Conservation (phyloP, 2,797 vertebrate genomes). For the Pelochelys cantorii region DNA sequence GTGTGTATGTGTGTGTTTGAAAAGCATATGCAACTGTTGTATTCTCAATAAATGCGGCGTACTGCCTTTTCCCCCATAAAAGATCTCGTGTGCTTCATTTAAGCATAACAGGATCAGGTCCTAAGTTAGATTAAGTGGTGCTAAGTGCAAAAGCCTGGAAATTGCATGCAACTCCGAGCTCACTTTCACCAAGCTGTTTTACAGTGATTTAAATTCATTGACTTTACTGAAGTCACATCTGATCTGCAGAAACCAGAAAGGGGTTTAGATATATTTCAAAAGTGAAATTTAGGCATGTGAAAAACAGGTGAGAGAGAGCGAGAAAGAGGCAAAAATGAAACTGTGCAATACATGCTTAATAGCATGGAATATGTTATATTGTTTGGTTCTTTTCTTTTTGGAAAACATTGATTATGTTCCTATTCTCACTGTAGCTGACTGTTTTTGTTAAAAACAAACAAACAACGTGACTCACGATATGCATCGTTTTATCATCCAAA, state of each 20-base stretch:
- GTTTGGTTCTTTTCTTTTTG: slow-evolving; percentile 38
- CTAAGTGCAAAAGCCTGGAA: too few species aligned
- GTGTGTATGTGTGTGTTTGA: too few species aligned
- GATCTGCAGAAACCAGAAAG: neutral
- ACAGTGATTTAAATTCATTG: neutral
- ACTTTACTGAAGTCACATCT: neutral
- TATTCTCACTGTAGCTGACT: slow-evolving; percentile 52
- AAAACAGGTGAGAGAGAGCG: neutral
- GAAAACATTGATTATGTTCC: slow-evolving; percentile 62
- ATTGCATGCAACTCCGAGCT: neutral
- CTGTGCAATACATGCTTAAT: slow-evolving; percentile 7
- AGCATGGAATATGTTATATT: slow-evolving; percentile 28
- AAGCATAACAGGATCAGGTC: too few species aligned
- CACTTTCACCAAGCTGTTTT: neutral
- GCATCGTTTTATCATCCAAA: slow-evolving; percentile 28
- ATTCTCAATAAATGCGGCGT: too few species aligned
- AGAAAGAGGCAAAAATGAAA: neutral
- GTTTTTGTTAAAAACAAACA: slow-evolving; percentile 41
- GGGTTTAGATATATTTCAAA: neutral
- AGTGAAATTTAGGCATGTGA: neutral
- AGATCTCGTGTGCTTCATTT: too few species aligned
- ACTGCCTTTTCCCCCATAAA: too few species aligned
- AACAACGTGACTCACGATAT: slow-evolving; percentile 49
- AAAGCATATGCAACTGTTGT: too few species aligned
- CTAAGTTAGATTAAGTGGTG: too few species aligned